Evolutionary conservation across 2,113 vertebrate species (phyloP), one percentile per base, ranked within the genome.

Genomic region (Haemorhous mexicanus): DNA sequence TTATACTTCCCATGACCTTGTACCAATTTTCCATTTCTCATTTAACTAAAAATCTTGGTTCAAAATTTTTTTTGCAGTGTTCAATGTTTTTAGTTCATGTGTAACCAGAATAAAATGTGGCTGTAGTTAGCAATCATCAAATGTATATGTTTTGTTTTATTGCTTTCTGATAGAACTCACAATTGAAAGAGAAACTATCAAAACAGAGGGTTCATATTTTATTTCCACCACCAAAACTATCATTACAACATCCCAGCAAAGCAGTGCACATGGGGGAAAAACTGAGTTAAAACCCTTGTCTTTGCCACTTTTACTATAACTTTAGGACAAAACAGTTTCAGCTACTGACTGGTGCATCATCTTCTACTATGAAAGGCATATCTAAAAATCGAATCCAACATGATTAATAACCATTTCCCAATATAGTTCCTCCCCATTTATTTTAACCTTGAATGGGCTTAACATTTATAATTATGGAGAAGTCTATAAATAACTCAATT

Each of bases 401-500:
- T 41, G 12, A 87, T 67, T 80, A 70, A 88, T 88, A 78, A 87
- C 58, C 32, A 66, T 68, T 68, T 89, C 32, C 52, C 7, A 13
- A 24, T 59, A 78, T 2, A 90, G 37, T 73, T 74, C 22, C 22
- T 74, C 52, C 66, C 7, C 11, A 73, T 82, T 92, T 92, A 44
- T 75, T 75, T 72, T 78, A 83, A 56, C 20, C 11, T 72, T 30
- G 15, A 62, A 43, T 58, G 66, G 33, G 21, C n/a, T 94, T 67
- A 56, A 64, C 2, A 2, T 58, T 72, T 66, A 86, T 61, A 93
- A 93, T 61, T 62, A 89, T 18, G 30, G 9, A 20, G 37, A 74
- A 56, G 14, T 79, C 86, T 61, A 86, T 64, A 94, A 86, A 81
- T 81, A 93, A 92, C 35, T 86, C 23, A 35, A 79, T 90, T 90